Conservation (phyloP, 2,888 invertebrate genomes). For the Melinaea marsaeus region DNA sequence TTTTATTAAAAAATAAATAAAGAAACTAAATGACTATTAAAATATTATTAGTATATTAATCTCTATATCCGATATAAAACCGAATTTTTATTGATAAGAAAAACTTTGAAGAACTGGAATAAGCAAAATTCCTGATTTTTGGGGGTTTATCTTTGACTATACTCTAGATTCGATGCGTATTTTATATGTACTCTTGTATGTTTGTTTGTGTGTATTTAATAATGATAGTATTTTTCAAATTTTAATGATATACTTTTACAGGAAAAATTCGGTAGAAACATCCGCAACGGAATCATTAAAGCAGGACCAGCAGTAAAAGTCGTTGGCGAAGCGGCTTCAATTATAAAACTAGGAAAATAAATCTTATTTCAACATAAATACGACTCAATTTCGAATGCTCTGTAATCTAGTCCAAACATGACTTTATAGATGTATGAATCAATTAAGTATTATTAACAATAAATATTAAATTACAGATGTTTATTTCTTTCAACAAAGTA, state of each 20-base stretch:
- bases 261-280: constrained; percentile 40
- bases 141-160: no score
- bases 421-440: neutral
- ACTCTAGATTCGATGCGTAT: no score
- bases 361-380: neutral
- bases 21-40: no score
- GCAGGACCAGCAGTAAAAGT: constrained; percentile 43
- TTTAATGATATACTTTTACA: constrained; percentile 30
- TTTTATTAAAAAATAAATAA: no score
- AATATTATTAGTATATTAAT: no score
- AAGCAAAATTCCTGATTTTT: no score
- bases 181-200: no score
- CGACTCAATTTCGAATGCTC: neutral
- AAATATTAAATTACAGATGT: neutral
- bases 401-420: neutral
- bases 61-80: no score
- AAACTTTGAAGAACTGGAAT: no score
- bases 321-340: constrained; percentile 34
- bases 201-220: no score
- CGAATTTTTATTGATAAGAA: no score
- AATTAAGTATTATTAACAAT: neutral
- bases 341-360: constrained; percentile 6
- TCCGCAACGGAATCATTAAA: constrained; percentile 43
- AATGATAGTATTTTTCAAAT: no score
- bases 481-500: neutral